Evolutionary conservation across 2,113 vertebrate species (phyloP).

Genomic region (Perccottus glenii): DNA sequence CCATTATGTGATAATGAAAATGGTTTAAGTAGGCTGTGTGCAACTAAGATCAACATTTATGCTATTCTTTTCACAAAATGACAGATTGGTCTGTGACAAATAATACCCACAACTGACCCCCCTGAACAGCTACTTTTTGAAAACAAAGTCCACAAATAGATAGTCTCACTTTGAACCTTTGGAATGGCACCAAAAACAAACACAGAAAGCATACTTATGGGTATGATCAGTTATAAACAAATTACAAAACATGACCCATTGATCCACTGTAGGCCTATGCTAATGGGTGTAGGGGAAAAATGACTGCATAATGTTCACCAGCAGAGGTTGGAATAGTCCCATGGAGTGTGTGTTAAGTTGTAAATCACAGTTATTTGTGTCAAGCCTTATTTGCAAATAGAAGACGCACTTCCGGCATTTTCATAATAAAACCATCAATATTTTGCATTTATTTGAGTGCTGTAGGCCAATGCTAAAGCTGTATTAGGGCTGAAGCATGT

Average conservation of each 20-base stretch:
- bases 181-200: slow-evolving; percentile 40
- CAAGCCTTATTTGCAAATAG: background rate
- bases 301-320: too few species aligned
- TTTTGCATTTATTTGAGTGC: background rate
- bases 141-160: slow-evolving; percentile 59
- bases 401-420: slow-evolving; percentile 38
- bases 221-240: too few species aligned
- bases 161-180: slow-evolving; percentile 41
- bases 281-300: too few species aligned
- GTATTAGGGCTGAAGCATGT: background rate
- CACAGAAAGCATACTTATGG: background rate
- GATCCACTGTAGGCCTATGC: too few species aligned
- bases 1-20: background rate
- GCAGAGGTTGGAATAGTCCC: too few species aligned
- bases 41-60: slow-evolving; percentile 8
- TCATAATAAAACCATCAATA: slow-evolving; percentile 43
- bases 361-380: too few species aligned
- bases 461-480: background rate
- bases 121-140: slow-evolving; percentile 13
- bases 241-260: too few species aligned
- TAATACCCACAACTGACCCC: slow-evolving; percentile 34
- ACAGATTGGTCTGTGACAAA: slow-evolving; percentile 19
- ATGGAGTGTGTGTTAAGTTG: too few species aligned
- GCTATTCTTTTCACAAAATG: slow-evolving; percentile 1
- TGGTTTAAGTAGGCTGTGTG: background rate